These are phyloP conservation scores for Epinotia nisella DNA, from an alignment of 2,888 invertebrate species.

Conservation along the genomic window DNA sequence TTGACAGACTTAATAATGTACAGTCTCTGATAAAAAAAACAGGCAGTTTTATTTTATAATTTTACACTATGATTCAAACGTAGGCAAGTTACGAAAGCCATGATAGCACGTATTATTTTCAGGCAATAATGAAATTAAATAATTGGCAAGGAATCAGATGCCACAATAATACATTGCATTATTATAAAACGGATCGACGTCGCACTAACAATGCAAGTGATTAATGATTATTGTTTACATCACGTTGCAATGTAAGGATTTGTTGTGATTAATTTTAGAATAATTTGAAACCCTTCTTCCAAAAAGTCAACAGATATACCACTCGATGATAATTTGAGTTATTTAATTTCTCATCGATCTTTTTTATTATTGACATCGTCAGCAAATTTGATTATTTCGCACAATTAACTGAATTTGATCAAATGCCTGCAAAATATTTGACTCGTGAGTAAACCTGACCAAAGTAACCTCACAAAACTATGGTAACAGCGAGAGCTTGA, in stretches of 20 bases:
- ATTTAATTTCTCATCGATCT: background rate
- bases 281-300: constrained; percentile 1
- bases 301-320: background rate
- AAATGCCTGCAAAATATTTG: background rate
- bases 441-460: background rate
- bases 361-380: background rate
- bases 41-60: too few species aligned
- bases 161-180: constrained; percentile 60
- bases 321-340: background rate
- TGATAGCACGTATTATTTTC: constrained; percentile 57
- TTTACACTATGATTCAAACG: too few species aligned
- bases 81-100: background rate
- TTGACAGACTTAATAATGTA: too few species aligned
- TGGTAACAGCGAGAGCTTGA: too few species aligned
- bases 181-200: constrained; percentile 43
- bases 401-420: background rate
- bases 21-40: too few species aligned
- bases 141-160: constrained; percentile 65
- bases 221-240: constrained; percentile 7
- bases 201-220: constrained; percentile 33
- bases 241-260: constrained; percentile 16
- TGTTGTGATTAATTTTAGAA: constrained; percentile 15
- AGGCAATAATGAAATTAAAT: constrained; percentile 49
- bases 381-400: background rate
- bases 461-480: background rate